Evolutionary conservation across 1,140 invertebrate species (phyloP).

Genomic region (Drosophila elegans): DNA sequence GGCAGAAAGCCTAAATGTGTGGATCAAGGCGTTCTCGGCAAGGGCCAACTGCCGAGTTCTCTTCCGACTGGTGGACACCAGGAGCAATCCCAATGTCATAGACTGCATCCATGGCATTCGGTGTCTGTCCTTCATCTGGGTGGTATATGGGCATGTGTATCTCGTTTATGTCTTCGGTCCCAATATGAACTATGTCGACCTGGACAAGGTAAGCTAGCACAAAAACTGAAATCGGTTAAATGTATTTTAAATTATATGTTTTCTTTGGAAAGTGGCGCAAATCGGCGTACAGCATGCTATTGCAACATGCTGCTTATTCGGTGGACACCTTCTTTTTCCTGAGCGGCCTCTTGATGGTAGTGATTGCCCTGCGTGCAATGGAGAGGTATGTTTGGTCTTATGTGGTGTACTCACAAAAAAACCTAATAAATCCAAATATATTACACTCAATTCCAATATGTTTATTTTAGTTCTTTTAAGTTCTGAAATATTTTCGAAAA

Average conservation of each 20-base stretch:
- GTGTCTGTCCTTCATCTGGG: conserved; percentile 88
- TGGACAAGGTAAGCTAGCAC: conserved; percentile 8
- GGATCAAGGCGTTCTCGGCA: conserved; percentile 53
- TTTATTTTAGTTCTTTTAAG: too few relatives aligned
- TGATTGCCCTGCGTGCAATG: conserved; percentile 87
- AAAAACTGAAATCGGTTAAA: neutral
- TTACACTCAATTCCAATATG: too few relatives aligned
- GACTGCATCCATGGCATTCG: conserved; percentile 87
- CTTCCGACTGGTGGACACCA: conserved; percentile 34
- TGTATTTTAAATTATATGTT: neutral
- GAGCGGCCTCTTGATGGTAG: conserved; percentile 89
- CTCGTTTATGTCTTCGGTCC: conserved; percentile 55
- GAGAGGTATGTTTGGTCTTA: conserved; percentile 86
- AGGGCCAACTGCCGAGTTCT: conserved; percentile 48
- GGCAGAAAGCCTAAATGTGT: conserved; percentile 27
- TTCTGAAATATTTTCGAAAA: too few relatives aligned
- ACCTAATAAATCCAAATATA: too few relatives aligned
- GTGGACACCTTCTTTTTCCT: conserved; percentile 96
- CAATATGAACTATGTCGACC: conserved; percentile 46
- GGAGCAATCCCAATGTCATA: conserved; percentile 62
- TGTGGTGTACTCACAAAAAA: too few relatives aligned
- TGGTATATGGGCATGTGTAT: conserved; percentile 87
- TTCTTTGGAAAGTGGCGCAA: conserved; percentile 54
- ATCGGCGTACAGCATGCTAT: conserved; percentile 86
- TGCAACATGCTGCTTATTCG: conserved; percentile 88